Conservation (phyloP, 2,113 vertebrate genomes). For the Ctenomys sociabilis region DNA sequence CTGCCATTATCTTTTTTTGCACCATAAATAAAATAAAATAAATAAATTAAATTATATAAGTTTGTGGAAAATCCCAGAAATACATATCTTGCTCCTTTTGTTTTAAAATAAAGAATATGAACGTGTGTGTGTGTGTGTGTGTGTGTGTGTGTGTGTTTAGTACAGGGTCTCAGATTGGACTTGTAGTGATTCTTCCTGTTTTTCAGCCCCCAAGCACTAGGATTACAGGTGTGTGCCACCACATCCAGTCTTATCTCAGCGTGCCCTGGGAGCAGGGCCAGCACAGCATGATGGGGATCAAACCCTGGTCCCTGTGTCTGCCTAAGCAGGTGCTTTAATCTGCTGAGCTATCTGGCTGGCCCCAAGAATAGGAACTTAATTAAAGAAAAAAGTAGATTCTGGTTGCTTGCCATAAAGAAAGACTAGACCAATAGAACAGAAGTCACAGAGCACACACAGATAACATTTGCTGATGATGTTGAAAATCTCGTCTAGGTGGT, state of each 20-base stretch:
- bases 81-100: not conserved
- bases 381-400: conserved; percentile 40
- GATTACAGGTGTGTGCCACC: too few relatives aligned
- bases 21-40: not conserved
- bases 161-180: too few relatives aligned
- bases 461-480: not conserved
- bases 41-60: not conserved
- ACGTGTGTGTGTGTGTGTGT: too few relatives aligned
- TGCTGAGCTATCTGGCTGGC: too few relatives aligned
- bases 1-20: not conserved
- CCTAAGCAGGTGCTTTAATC: too few relatives aligned
- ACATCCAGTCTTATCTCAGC: too few relatives aligned
- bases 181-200: too few relatives aligned
- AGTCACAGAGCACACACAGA: not conserved
- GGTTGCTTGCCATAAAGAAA: conserved; percentile 9
- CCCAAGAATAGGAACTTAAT: not conserved
- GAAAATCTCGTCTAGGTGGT: not conserved
- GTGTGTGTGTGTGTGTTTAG: too few relatives aligned
- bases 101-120: not conserved
- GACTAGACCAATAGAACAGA: not conserved
- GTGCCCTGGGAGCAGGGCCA: too few relatives aligned
- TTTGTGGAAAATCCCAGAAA: not conserved
- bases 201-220: too few relatives aligned
- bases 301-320: too few relatives aligned
- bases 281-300: too few relatives aligned